Percentiles rank a stretch among this genome's conserved stretches.
phyloP scores from a whole-genome alignment of 2,797 vertebrate species.

The Erpetoichthys calabaricus region DNA sequence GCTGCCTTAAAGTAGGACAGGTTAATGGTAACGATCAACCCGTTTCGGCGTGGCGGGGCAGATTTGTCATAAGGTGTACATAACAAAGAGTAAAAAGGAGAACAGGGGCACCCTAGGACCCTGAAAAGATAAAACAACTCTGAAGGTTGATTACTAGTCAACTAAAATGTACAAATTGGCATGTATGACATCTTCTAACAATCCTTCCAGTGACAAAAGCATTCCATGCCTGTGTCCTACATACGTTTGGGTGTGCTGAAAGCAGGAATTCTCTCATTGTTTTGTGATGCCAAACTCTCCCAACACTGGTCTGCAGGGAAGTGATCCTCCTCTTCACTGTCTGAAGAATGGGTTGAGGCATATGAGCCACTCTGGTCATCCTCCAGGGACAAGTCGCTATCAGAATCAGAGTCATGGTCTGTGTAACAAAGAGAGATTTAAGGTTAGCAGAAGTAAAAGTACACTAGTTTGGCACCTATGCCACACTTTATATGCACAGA shows the following conservation, averaged over 20 bases:
- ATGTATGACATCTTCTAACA: no score
- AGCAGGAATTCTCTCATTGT: conserved; percentile 38
- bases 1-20: no score
- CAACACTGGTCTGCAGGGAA: conserved; percentile 61
- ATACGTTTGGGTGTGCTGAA: conserved; percentile 51
- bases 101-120: no score
- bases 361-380: conserved; percentile 83
- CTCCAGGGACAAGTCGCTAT: conserved; percentile 84
- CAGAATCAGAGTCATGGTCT: conserved; percentile 78
- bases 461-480: conserved; percentile 3
- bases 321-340: conserved; percentile 76
- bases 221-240: no score
- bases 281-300: conserved; percentile 64
- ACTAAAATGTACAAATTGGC: no score
- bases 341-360: conserved; percentile 80
- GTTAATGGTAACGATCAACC: no score
- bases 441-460: conserved; percentile 1
- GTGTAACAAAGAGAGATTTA: conserved; percentile 10
- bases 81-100: no score
- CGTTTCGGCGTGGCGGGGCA: no score
- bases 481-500: neutral
- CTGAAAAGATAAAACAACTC: no score
- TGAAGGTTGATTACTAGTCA: no score
- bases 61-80: no score
- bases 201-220: no score